Evolutionary conservation across 2,113 vertebrate genomes (phyloP), one percentile per base, ranked within the genome.

Genomic region (Hassar affinis): DNA sequence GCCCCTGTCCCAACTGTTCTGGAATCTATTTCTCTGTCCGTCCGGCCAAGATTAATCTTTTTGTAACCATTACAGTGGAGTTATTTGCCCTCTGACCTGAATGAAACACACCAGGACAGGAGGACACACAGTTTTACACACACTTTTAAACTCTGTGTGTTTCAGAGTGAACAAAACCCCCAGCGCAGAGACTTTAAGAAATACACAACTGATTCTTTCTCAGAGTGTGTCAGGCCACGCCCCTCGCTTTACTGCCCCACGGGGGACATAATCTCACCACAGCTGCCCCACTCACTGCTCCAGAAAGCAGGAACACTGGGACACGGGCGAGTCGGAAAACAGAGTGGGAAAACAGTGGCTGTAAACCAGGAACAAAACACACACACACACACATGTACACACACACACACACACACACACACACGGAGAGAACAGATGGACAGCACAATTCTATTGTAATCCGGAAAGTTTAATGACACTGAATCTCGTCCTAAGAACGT

Each of bases 311-410:
- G 45, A 54, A 45, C 30, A 25, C 25, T 27, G 47, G 17, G 14
- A n/a, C n/a, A 72, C 20, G 3, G 47, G 33, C 20, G 72, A 75
- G 72, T 30, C 8, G 15, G 47, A 30, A 51, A 51, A 54, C n/a
- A 15, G 51, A 38, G 75, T 78, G 75, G 52, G 75, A 78, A 10
- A 25, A 38, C 5, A 20, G 49, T 52, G 74, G 74, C 49, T 57
- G 8, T 56, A 35, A 35, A 69, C 66, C 66, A 69, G 66, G 66
- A 42, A 42, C 66, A 69, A 42, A 38, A 75, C 76, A 25, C 57
- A 45, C 5, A 45, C 27, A 35, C n/a, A 6, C 9, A 22, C 45
- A 49, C 0, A 22, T 25, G 18, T 8, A 35, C 64, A 27, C 42
- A 52, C 14, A 64, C 27, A 64, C 12, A 30, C 14, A 6, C 1